Base-by-base conservation (phyloP, 2,797 vertebrate species). In the Acridotheres tristis region DNA sequence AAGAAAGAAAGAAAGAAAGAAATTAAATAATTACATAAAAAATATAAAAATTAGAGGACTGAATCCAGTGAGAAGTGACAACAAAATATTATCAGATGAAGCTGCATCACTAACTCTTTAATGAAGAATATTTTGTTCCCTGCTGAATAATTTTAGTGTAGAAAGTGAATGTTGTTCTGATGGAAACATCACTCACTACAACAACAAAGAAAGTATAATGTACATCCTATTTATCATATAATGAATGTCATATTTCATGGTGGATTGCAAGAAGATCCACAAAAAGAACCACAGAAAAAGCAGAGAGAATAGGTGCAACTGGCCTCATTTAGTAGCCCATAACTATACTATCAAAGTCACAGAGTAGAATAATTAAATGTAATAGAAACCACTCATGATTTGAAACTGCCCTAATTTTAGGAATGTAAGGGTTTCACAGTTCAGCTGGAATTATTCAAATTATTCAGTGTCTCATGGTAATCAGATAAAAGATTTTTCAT, bases 391-490 rank as follows among this genome's bases (percentile, higher is more conserved):
- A 85, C 25, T 3, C 47, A 40, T 83, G 38, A 85, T 91, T 90
- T 94, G 59, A 94, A 82, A 63, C 30, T 82, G 59, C 13, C 32
- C 30, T 89, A 11, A 51, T 84, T 93, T 95, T 90, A 90, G 51
- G 85, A 92, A 48, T 57, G 36, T 13, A 77, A 88, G 38, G 55
- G 10, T 45, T 82, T 14, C 16, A 69, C 15, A 59, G 48, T 74
- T 95, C 80, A 81, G 25, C 83, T 84, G 76, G 53, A 96, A 48
- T 89, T 82, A 88, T 69, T 75, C 36, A 82, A 93, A 92, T 93
- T 96, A 86, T 84, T 88, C 50, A 34, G 10, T 59, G 10, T 89
- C 30, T 57, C 48, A 68, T 45, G n/a, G 53, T 59, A 91, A 88
- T 81, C n/a, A 81, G n/a, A 85, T 63, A 57, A 88, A 92, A 92